Evolutionary conservation across 1,140 invertebrate genomes (phyloP), one percentile per base, ranked within the genome.

Genomic region (Drosophila subpulchrella): DNA sequence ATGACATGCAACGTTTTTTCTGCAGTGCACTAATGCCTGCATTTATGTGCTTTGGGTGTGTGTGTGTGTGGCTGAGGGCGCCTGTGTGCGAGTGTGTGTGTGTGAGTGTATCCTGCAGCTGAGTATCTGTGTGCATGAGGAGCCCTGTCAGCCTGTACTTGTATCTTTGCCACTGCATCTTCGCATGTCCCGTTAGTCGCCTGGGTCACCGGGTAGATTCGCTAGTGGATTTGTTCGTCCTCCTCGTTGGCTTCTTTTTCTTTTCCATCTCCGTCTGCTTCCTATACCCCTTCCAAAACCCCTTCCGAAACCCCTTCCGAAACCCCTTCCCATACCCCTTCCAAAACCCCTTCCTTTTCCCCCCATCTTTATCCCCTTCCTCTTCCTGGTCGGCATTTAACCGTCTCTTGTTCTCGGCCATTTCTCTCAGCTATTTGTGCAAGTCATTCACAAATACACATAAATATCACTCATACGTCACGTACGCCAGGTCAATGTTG

Each of bases 131-230:
- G 61, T 65, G 76, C 53, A 60, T 38, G 54, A 38, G 48, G 58
- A 55, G 50, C 70, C 50, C 58, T 74, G 58, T 63, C 71, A 75
- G 71, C 71, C 72, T 65, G 71, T 75, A 63, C 71, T 75, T 75
- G 71, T 75, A 81, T 81, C 78, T 81, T 81, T 78, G 62, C 50
- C 67, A 51, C 63, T 75, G 75, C 78, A 85, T 85, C 82, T 81
- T 76, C 68, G 68, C 68, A 50, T 72, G 67, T 72, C 66, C 68
- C 68, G 66, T 71, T 72, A 72, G 51, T 72, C 53, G 68, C 53
- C 53, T 57, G 68, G 68, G 68, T 72, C 68, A 72, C 66, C 53
- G 68, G 68, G 68, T 72, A 72, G 68, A 72, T 72, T 72, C 66
- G 68, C 71, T 51, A 68, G 38, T 67, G 61, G 61, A 68, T 68